Base-by-base conservation (phyloP, 2,113 vertebrate genomes). In the Cavia aperea region DNA sequence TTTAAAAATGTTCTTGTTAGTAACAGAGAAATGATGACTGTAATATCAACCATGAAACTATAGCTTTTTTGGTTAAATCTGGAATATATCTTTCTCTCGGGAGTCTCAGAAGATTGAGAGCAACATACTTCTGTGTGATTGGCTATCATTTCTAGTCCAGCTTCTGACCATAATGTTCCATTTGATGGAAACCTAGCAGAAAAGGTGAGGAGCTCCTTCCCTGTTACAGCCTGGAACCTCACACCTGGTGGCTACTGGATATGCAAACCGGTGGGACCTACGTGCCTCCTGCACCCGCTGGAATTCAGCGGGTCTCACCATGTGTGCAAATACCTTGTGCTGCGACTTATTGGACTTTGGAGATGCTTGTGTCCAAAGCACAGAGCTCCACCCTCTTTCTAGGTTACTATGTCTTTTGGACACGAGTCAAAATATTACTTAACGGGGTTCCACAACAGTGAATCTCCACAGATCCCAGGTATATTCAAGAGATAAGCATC, bases 141-240 rank as follows among this genome's bases (percentile, higher is more conserved):
- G 21, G 49, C 36, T 54, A 9, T 43, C 24, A 16, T 63, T 93
- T 84, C 51, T 23, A 89, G 81, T 81, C 88, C 23, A 73, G 39
- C 33, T 89, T 92, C 68, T 63, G 83, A 8, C 18, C 12, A 26
- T 63, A 72, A 33, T 21, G 33, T 75, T 60, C 13, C 51, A 70
- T 81, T 93, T 85, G 36, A 49, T 90, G 49, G 73, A 92, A 87
- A 92, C 51, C 58, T 60, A 84, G n/a, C 31, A 75, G 84, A 73
- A 43, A 62, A 21, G 18, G 23, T 3, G 33, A 29, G 13, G 54
- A 51, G 3, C 11, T 23, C 43, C 16, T 66, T 51, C 58, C 15
- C 2, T 5, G 36, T 36, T 51, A 31, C 12, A 3, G 31, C 33
- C 77, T 54, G 43, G 89, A 39, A 23, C 36, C 39, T 68, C 4